These are phyloP conservation scores for Heliocidaris tuberculata DNA, from an alignment of 35 echinoderm and acorn worm species.

Conservation along the genomic window DNA sequence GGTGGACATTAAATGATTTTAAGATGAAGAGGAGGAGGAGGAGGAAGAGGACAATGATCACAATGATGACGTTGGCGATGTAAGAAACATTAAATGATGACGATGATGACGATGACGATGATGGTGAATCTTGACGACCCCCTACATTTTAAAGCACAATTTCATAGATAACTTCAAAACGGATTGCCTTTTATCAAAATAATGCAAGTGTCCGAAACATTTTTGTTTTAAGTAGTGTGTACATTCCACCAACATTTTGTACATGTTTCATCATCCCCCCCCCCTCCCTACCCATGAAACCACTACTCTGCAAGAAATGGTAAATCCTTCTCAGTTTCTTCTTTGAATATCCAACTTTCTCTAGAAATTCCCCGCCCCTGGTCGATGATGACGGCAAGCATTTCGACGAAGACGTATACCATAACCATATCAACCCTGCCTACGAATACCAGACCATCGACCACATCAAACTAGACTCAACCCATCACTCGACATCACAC, in stretches of 20 bases:
- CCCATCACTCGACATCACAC: neutral
- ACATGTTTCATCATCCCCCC: no score
- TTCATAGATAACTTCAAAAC: no score
- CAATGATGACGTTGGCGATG: neutral
- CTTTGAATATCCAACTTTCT: neutral
- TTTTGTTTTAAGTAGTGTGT: no score
- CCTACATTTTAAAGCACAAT: no score
- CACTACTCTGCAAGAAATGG: neutral
- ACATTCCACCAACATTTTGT: no score
- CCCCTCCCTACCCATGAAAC: neutral
- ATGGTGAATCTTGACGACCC: no score
- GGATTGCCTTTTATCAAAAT: no score
- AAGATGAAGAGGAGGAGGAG: neutral
- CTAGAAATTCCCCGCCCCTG: neutral
- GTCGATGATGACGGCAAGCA: neutral
- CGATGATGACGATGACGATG: neutral
- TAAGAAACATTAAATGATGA: no score
- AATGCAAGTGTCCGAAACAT: no score
- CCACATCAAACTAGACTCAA: neutral
- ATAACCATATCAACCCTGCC: neutral
- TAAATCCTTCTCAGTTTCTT: neutral
- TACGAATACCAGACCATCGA: conserved; percentile 27
- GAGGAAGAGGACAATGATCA: neutral
- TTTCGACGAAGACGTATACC: neutral
- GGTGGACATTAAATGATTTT: neutral